Percentiles rank a stretch among this genome's conserved stretches.
Evolutionary conservation across 1,140 invertebrate genomes (phyloP).

Genomic region (Meloidogyne exigua): DNA sequence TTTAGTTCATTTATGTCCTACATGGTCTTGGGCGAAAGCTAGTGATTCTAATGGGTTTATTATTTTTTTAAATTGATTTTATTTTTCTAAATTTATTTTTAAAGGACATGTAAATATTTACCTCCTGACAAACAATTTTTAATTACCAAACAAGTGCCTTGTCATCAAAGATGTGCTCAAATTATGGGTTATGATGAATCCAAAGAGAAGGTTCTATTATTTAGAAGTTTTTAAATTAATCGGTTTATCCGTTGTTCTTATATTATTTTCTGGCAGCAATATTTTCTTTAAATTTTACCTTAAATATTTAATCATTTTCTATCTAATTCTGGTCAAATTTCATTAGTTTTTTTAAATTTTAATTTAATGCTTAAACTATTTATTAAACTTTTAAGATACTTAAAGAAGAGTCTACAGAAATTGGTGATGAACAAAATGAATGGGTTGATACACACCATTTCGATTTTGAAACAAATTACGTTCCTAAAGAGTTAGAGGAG

Average conservation of each 20-base stretch:
- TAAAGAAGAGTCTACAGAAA: slow-evolving; percentile 75
- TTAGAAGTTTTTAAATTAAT: slow-evolving; percentile 13
- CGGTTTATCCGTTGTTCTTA: no score
- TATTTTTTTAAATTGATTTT: not conserved
- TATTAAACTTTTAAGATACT: slow-evolving; percentile 65
- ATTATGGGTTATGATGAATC: slow-evolving; percentile 82
- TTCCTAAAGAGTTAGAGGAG: slow-evolving; percentile 13
- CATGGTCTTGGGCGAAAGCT: slow-evolving; percentile 89
- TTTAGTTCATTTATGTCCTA: slow-evolving; percentile 96
- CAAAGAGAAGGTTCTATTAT: slow-evolving; percentile 71
- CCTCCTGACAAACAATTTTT: slow-evolving; percentile 89
- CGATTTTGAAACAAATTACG: slow-evolving; percentile 65
- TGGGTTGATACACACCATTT: slow-evolving; percentile 99
- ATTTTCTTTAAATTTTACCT: no score
- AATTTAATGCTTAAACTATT: no score
- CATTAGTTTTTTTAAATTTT: no score
- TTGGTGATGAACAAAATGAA: slow-evolving; percentile 82
- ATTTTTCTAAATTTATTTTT: slow-evolving; percentile 19
- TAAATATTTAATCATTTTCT: slow-evolving; percentile 8
- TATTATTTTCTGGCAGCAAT: no score
- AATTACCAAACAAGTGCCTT: slow-evolving; percentile 80
- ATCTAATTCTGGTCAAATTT: no score
- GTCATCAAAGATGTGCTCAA: slow-evolving; percentile 69
- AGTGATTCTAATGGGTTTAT: slow-evolving; percentile 77
- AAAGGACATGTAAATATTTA: slow-evolving; percentile 43